Percentiles rank a stretch among this genome's conserved stretches.
Conservation (phyloP, 1,140 invertebrate species). For the Rhagoletis zephyria region DNA sequence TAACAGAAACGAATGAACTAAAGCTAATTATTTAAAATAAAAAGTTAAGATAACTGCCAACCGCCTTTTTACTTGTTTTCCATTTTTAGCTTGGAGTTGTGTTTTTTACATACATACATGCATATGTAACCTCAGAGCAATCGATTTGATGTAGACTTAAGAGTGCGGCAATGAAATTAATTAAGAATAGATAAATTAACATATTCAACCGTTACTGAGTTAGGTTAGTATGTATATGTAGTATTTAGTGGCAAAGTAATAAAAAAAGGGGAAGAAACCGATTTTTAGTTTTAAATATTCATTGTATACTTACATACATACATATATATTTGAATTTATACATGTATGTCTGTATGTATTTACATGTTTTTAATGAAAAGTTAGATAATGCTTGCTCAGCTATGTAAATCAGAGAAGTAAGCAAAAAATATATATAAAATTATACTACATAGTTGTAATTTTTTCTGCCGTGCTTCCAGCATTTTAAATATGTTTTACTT, state of each 20-base stretch:
- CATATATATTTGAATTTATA: too few species aligned
- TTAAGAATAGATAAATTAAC: neutral
- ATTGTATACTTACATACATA: neutral
- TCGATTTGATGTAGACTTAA: neutral
- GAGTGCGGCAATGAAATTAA: neutral
- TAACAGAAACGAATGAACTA: neutral
- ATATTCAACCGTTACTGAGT: neutral
- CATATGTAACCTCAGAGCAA: too few species aligned
- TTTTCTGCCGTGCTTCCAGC: neutral
- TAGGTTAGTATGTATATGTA: neutral
- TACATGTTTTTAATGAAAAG: neutral
- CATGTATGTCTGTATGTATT: too few species aligned
- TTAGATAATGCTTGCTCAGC: neutral
- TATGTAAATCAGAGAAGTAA: neutral
- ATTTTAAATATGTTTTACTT: neutral
- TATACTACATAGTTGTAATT: slow-evolving; percentile 20
- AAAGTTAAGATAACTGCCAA: neutral
- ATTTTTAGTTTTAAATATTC: neutral
- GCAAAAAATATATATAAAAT: neutral
- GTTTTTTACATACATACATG: too few species aligned
- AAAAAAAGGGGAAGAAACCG: neutral
- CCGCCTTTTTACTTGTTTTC: neutral
- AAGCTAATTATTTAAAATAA: neutral
- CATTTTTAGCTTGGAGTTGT: neutral
- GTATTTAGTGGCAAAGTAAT: neutral